Conservation (phyloP, 1,140 invertebrate genomes). For the Pinna nobilis region DNA sequence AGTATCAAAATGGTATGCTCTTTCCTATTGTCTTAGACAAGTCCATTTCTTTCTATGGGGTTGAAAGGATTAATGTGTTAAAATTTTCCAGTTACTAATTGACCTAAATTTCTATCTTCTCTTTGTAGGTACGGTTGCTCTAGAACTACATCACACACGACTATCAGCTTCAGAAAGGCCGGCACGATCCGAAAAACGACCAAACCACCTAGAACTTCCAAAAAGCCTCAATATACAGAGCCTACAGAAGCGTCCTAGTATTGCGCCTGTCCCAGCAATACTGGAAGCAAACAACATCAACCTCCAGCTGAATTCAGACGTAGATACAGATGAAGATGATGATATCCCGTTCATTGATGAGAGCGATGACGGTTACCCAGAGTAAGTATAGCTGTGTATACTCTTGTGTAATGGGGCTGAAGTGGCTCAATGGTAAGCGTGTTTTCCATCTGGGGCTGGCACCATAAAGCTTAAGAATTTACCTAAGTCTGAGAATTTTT, state of each 20-base stretch:
- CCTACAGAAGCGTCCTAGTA: conserved; percentile 72
- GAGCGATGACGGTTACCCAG: conserved; percentile 44
- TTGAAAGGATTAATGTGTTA: too few species aligned
- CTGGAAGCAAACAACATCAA: conserved; percentile 67
- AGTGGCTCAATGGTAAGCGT: too few species aligned
- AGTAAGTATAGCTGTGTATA: conserved; percentile 50
- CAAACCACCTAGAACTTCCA: conserved; percentile 55
- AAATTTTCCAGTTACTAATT: too few species aligned
- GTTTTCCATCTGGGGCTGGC: too few species aligned
- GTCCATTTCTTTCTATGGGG: too few species aligned
- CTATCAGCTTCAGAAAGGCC: conserved; percentile 2
- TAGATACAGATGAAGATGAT: conserved; percentile 43
- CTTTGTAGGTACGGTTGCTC: conserved; percentile 65
- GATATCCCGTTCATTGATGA: conserved; percentile 43
- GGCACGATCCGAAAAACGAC: conserved; percentile 34
- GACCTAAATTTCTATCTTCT: not conserved
- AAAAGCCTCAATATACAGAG: conserved; percentile 63
- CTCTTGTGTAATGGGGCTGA: not conserved
- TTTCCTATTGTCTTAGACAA: too few species aligned
- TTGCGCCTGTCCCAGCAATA: conserved; percentile 75
- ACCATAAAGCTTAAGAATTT: too few species aligned
- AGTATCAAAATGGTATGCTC: too few species aligned
- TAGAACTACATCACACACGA: conserved; percentile 68
- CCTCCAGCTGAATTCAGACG: conserved; percentile 47
- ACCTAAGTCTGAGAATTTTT: too few species aligned